Percentiles rank a stretch among this genome's conserved stretches.
These are phyloP conservation scores for Morone chrysops DNA, from an alignment of 2,113 vertebrate species.

Conservation along the genomic window DNA sequence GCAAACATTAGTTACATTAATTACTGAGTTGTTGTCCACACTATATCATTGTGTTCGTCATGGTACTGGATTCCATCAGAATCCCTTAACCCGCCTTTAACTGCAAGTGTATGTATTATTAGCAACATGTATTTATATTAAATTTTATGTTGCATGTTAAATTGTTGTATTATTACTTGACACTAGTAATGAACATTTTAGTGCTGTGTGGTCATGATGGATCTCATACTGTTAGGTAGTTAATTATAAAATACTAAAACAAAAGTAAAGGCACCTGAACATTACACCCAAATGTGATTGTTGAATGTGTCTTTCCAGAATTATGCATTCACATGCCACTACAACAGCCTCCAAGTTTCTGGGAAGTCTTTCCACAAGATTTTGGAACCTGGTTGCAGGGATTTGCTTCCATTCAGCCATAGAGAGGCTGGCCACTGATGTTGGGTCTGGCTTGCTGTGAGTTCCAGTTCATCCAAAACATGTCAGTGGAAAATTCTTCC, in stretches of 20 bases:
- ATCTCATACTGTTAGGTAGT: neutral
- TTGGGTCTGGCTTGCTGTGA: neutral
- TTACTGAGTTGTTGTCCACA: too few species aligned
- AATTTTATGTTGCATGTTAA: neutral
- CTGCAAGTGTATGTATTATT: too few species aligned
- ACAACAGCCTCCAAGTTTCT: neutral
- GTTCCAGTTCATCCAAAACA: neutral
- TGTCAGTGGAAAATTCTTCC: neutral
- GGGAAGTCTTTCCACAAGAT: neutral
- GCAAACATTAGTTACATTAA: too few species aligned
- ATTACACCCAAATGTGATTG: neutral
- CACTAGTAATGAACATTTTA: neutral
- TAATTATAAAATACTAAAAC: neutral
- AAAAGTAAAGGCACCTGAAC: neutral
- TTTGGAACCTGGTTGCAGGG: neutral
- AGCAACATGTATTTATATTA: neutral
- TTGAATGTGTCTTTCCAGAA: neutral
- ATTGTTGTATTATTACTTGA: neutral
- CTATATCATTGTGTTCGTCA: too few species aligned
- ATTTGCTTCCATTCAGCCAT: slow-evolving; percentile 15
- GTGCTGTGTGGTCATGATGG: too few species aligned
- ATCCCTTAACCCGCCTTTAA: too few species aligned
- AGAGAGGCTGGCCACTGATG: neutral
- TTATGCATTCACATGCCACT: neutral
- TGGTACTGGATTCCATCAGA: too few species aligned